Percentiles rank a stretch among this genome's conserved stretches.
Conservation (phyloP, 2,797 vertebrate genomes). For the Betta splendens region DNA sequence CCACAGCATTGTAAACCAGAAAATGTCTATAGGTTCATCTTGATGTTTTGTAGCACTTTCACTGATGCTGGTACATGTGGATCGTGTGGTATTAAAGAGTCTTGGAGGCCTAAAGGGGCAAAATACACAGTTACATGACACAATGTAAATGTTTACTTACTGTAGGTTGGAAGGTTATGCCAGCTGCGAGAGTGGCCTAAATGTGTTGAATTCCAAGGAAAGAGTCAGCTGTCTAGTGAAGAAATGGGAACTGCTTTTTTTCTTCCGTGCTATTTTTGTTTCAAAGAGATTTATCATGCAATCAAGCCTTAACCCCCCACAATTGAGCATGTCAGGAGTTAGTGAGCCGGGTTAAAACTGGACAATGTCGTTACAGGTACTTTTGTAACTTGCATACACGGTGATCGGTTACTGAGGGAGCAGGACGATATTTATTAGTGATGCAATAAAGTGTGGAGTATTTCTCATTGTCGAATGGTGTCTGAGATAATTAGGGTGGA, state of each 20-base stretch:
- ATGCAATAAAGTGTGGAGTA: slow-evolving; percentile 72
- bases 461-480: slow-evolving; percentile 25
- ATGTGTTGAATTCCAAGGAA: slow-evolving; percentile 32
- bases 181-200: slow-evolving; percentile 17
- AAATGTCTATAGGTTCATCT: slow-evolving; percentile 33
- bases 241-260: slow-evolving; percentile 33
- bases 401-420: slow-evolving; percentile 30
- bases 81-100: slow-evolving; percentile 21
- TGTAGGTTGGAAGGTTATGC: slow-evolving; percentile 20
- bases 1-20: slow-evolving; percentile 63
- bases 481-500: slow-evolving; percentile 20
- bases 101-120: not conserved
- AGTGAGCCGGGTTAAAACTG: too few species aligned
- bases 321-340: too few species aligned
- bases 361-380: slow-evolving; percentile 41
- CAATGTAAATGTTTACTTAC: slow-evolving; percentile 37
- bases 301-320: slow-evolving; percentile 51
- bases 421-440: slow-evolving; percentile 49
- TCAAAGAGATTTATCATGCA: slow-evolving; percentile 48
- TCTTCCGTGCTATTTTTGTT: slow-evolving; percentile 22
- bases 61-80: slow-evolving; percentile 37
- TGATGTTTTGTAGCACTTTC: slow-evolving; percentile 41
- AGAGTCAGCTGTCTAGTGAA: slow-evolving; percentile 16
- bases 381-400: slow-evolving; percentile 27
- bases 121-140: slow-evolving; percentile 7